Evolutionary conservation across 2,113 vertebrate species (phyloP), one percentile per base, ranked within the genome.

Genomic region (Ranitomeya imitator): DNA sequence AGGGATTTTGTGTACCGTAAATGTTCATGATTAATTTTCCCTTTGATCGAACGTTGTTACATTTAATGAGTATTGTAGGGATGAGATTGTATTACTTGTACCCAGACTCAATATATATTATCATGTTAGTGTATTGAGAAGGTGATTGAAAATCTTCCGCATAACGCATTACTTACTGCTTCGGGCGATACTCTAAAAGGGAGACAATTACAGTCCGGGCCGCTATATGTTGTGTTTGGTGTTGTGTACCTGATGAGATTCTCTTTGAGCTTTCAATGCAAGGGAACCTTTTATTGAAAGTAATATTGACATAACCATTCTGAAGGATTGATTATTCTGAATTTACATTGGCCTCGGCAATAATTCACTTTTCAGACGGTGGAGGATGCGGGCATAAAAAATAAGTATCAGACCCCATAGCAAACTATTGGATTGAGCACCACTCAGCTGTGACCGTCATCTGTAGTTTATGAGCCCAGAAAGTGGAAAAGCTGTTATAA

Each of bases 61-160:
- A 37, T 73, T 73, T 60, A 87, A 87, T 87, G 18, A 77, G 85
- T 60, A 78, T 78, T 77, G 59, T 55, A 26, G 26, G 31, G 0
- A 61, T n/a, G 15, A 77, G 73, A 77, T 77, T 23, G 19, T 21
- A 77, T 85, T 57, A 51, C 26, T 52, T 3, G 26, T 59, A 18
- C 76, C 16, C 14, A 61, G 18, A 7, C 31, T 31, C 54, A 60
- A 18, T 61, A 15, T 31, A 67, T 82, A 21, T 16, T 13, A 63
- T 51, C 10, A 23, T 69, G 63, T 69, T 23, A 15, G 19, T 26
- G 61, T 16, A n/a, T 63, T 82, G 37, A 19, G 11, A 51, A 69
- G 51, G 59, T 60, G 21, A 80, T 80, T 9, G 52, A 14, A 83
- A 11, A 69, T 52, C 15, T 67, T 52, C 60, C 5, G 31, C 55